Base-by-base conservation (phyloP, 2,888 invertebrate genomes). In the Ceraclea dissimilis region DNA sequence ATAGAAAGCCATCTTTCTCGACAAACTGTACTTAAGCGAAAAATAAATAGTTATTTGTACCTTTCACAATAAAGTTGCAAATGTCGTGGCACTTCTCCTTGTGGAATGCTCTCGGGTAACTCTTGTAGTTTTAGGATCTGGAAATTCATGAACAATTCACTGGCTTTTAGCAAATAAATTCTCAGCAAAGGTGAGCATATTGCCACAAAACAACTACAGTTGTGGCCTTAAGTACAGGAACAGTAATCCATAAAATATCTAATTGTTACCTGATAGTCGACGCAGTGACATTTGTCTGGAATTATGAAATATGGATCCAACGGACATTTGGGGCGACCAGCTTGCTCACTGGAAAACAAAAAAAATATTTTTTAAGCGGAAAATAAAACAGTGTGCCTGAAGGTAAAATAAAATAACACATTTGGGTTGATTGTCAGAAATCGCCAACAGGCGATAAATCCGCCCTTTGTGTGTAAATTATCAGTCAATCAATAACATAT, bases 51-150 rank as follows among this genome's bases (percentile, higher is more conserved):
- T n/a, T n/a, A n/a, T n/a, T n/a, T n/a, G n/a, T 78, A 82, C 66
- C 97, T 84, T 68, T 99, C 99, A 67, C 91, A 91, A 71, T 93
- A 99, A 5, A 99, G 78, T 63, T 93, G 90, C 65, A 99, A 76
- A 71, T 99, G 98, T 0, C 99, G 82, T 0, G 99, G 98, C 81
- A 99, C 91, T 77, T 99, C 99, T 48, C 99, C 98, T 67, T 97
- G 95, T 0, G 95, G 95, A 57, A 78, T 78, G 58, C 70, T 75
- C 62, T 99, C 98, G 0, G 96, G 95, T 18, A 93, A 76, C 73
- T 99, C 99, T 80, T 99, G 98, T 11, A 98, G 73, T 71, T 97
- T 99, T n/a, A 99, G 71, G 0, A 91, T 87, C 78, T 78, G 33
- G n/a, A n/a, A n/a, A n/a, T n/a, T n/a, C n/a, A n/a, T 46, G 55